These are phyloP conservation scores for Notodonta ziczac DNA, from an alignment of 2,888 invertebrate genomes.

Conservation along the genomic window DNA sequence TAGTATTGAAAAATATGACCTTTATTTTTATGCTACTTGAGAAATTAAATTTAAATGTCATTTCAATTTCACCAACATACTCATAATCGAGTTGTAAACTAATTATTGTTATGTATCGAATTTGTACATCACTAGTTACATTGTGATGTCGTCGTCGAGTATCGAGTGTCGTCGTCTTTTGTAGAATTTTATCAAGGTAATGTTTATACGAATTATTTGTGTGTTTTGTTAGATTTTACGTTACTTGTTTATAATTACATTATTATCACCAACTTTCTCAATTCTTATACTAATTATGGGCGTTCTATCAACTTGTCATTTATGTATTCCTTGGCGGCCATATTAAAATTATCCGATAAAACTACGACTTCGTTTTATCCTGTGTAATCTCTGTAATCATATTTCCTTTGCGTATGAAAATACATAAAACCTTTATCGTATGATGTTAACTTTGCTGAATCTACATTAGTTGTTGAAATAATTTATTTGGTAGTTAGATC, in stretches of 20 bases:
- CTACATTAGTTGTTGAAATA: slow-evolving; percentile 36
- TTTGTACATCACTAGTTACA: slow-evolving; percentile 25
- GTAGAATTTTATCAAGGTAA: slow-evolving; percentile 82
- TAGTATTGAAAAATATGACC: too few relatives aligned
- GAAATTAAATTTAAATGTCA: too few relatives aligned
- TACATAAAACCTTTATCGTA: slow-evolving; percentile 10
- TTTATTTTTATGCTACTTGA: too few relatives aligned
- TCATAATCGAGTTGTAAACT: not conserved
- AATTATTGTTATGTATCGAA: not conserved
- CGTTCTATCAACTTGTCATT: slow-evolving; percentile 28
- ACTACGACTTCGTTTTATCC: slow-evolving; percentile 63
- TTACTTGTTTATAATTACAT: not conserved
- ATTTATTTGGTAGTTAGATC: slow-evolving; percentile 24
- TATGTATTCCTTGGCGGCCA: slow-evolving; percentile 65
- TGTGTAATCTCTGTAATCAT: slow-evolving; percentile 60
- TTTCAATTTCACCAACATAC: too few relatives aligned
- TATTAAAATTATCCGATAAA: slow-evolving; percentile 68
- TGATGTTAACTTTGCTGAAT: slow-evolving; percentile 11
- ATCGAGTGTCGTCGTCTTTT: slow-evolving; percentile 82
- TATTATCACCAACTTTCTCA: not conserved
- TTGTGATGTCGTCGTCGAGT: slow-evolving; percentile 82
- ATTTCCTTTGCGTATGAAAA: slow-evolving; percentile 25
- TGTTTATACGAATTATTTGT: slow-evolving; percentile 32
- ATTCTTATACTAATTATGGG: not conserved
- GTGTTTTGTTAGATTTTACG: slow-evolving; percentile 9